Base-by-base conservation (phyloP, 1,140 invertebrate genomes). In the Papilio xuthus region DNA sequence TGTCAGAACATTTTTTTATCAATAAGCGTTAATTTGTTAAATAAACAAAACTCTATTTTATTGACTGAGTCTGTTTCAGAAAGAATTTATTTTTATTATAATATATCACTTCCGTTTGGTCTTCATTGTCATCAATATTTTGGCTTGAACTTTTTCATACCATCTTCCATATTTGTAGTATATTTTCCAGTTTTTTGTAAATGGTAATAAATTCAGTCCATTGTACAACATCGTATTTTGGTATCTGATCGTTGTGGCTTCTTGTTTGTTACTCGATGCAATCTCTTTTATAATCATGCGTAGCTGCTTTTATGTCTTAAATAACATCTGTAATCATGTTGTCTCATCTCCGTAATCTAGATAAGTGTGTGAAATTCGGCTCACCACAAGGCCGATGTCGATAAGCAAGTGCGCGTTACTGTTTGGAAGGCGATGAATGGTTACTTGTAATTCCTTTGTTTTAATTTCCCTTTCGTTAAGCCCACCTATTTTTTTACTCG, bases 341-440 rank as follows among this genome's bases (percentile, higher is more conserved):
- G 77, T 80, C 78, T 78, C 63, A 73, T 80, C 78, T 80, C 82
- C 82, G 86, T 90, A 89, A 90, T 89, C 89, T 88, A 88, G 89
- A 90, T 92, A 90, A 90, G 87, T 82, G 83, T 81, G 85, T 88
- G 82, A 84, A 85, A 85, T 88, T 84, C 78, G 75, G 85, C 81
- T 89, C 83, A 88, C 88, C 85, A 84, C 86, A 89, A 90, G 88
- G 90, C 77, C 88, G 82, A 75, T 77, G 80, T 83, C 78, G 90
- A 91, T 91, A 90, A 91, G 83, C 72, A 53, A 75, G 47, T 53
- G 28, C 50, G 23, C 47, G 41, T 73, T 73, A 53, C 71, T 28
- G 71, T 73, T 73, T 50, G n/a, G 7, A 23, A 75, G 47, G 18
- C 47, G 18, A 28, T 56, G 20, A 32, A 80, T 67, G 50, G 56